A percentile compares a stretch with the other conserved stretches of the same genome.
These are phyloP conservation scores for Diadromus collaris DNA, from an alignment of 2,888 invertebrate genomes.

Conservation along the genomic window DNA sequence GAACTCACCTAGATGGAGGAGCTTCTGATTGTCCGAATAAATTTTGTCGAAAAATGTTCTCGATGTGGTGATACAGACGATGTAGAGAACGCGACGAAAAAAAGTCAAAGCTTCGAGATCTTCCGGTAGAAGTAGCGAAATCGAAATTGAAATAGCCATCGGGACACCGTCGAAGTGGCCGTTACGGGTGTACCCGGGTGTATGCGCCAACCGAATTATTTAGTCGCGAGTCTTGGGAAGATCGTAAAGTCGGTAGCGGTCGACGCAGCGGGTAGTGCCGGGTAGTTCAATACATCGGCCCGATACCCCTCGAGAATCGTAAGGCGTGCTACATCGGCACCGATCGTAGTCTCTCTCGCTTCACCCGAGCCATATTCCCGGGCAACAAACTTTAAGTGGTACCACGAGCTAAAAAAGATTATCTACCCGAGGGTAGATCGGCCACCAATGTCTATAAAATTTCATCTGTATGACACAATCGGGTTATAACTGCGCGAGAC, in stretches of 20 bases:
- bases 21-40: too few relatives aligned
- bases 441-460: constrained; percentile 13
- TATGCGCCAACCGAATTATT: constrained; percentile 66
- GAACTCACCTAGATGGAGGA: too few relatives aligned
- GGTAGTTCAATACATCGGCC: constrained; percentile 18
- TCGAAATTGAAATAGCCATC: constrained; percentile 48
- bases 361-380: constrained; percentile 12
- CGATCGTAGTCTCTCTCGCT: constrained; percentile 23
- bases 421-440: constrained; percentile 18
- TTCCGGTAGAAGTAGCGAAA: constrained; percentile 32
- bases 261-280: constrained; percentile 28
- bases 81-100: not conserved
- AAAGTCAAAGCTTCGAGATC: constrained; percentile 39
- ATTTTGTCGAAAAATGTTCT: too few relatives aligned
- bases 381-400: constrained; percentile 49
- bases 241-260: constrained; percentile 57
- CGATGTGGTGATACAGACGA: too few relatives aligned
- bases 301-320: constrained; percentile 55
- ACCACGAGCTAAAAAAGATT: constrained; percentile 1
- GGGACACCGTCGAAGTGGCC: constrained; percentile 42
- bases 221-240: constrained; percentile 66
- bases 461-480: not conserved
- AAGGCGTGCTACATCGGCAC: constrained; percentile 30
- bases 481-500: not conserved
- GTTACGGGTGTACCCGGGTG: constrained; percentile 14